phyloP scores from a whole-genome alignment of 2,113 vertebrate genomes.

The Nesogale talazaci region DNA sequence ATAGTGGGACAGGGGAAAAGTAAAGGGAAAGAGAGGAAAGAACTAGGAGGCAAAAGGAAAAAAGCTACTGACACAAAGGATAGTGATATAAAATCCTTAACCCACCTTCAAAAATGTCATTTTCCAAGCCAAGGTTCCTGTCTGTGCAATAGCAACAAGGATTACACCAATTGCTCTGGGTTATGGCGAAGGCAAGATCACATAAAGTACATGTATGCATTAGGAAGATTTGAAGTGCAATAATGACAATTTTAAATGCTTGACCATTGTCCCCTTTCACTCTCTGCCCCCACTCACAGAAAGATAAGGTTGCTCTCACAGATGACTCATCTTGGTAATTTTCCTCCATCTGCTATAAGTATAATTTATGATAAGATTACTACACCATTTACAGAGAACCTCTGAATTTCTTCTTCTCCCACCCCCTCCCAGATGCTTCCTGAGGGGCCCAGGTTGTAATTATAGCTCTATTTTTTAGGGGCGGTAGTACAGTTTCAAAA shows the following conservation, averaged over 20 bases:
- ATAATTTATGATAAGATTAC: not conserved
- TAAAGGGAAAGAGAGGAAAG: too few species aligned
- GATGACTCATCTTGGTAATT: slow-evolving; percentile 50
- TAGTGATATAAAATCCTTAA: not conserved
- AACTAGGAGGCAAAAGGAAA: not conserved
- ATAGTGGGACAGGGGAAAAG: too few species aligned
- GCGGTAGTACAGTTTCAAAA: slow-evolving; percentile 65
- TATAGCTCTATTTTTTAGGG: slow-evolving; percentile 48
- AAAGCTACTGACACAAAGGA: not conserved
- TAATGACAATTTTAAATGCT: slow-evolving; percentile 63
- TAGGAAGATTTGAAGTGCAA: not conserved
- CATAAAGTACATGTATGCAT: slow-evolving; percentile 35
- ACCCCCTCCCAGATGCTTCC: slow-evolving; percentile 10
- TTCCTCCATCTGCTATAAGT: slow-evolving; percentile 32
- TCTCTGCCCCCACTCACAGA: not conserved
- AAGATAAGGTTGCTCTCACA: slow-evolving; percentile 54
- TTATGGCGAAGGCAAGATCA: not conserved
- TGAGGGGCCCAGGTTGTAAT: slow-evolving; percentile 32
- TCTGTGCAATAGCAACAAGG: slow-evolving; percentile 36
- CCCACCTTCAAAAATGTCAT: not conserved
- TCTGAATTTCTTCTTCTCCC: slow-evolving; percentile 37
- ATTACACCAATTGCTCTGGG: slow-evolving; percentile 7
- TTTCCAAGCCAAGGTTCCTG: slow-evolving; percentile 37
- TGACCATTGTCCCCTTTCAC: slow-evolving; percentile 45
- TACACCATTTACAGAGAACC: slow-evolving; percentile 36